Percentiles rank a stretch among this genome's conserved stretches.
These are phyloP conservation scores for Nycteola revayana DNA, from an alignment of 2,888 invertebrate genomes.

Conservation along the genomic window DNA sequence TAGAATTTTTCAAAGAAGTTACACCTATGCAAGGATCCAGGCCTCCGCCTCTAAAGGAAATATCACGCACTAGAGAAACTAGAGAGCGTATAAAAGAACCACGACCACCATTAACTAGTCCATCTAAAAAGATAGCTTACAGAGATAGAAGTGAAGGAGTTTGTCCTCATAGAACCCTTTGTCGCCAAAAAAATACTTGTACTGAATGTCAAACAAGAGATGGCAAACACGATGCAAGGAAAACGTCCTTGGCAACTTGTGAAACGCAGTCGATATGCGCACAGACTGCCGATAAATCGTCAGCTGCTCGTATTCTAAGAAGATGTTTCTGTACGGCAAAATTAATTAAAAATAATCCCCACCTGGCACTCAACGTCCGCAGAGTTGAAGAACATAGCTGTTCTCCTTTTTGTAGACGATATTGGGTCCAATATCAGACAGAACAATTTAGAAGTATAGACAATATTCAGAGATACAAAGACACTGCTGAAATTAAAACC, in stretches of 20 bases:
- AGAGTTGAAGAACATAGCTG: conserved; percentile 22
- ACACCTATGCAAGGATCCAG: conserved; percentile 3
- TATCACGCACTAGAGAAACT: too few species aligned
- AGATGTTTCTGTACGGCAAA: conserved; percentile 46
- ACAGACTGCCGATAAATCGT: conserved; percentile 26
- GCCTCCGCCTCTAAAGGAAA: too few species aligned
- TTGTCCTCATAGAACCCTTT: not conserved
- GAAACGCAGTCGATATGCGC: conserved; percentile 11
- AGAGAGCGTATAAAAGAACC: too few species aligned
- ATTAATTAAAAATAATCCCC: conserved; percentile 7
- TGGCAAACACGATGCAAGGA: conserved; percentile 2
- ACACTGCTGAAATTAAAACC: conserved; percentile 1
- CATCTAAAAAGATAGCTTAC: too few species aligned
- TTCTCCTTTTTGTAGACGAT: conserved; percentile 20
- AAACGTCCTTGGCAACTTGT: not conserved
- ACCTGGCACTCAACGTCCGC: conserved; percentile 7
- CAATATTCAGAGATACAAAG: not conserved
- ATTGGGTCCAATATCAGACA: conserved; percentile 26
- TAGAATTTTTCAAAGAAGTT: conserved; percentile 31
- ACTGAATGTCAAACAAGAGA: conserved; percentile 3
- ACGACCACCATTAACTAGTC: too few species aligned
- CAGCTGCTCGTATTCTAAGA: conserved; percentile 33
- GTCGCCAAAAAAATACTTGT: conserved; percentile 1
- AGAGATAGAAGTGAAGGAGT: not conserved
- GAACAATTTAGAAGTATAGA: conserved; percentile 1